Conservation (phyloP, 2,113 vertebrate species). For the Lutjanus erythropterus region DNA sequence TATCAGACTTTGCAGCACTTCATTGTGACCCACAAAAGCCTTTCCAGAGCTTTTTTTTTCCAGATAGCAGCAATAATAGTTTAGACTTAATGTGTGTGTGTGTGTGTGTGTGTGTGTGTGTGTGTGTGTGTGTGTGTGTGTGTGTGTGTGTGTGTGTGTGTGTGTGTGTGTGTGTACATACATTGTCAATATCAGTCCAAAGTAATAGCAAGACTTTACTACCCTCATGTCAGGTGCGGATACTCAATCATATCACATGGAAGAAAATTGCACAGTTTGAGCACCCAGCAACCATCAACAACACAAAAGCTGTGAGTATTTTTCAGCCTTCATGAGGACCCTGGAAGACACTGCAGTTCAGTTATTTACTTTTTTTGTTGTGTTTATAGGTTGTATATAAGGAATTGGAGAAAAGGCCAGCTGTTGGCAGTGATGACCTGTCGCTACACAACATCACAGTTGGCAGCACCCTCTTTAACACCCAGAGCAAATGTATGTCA, state of each 20-base stretch:
- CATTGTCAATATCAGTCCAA: neutral
- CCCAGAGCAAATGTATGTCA: conserved; percentile 92
- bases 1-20: too few species aligned
- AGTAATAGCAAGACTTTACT: neutral
- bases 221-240: conserved; percentile 87
- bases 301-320: conserved; percentile 88
- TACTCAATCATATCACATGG: conserved; percentile 97
- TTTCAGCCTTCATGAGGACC: neutral
- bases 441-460: conserved; percentile 83
- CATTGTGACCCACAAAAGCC: too few species aligned
- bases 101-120: too few species aligned
- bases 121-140: too few species aligned
- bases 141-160: too few species aligned
- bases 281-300: conserved; percentile 86
- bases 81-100: too few species aligned
- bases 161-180: too few species aligned
- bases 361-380: neutral
- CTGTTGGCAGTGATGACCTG: conserved; percentile 81
- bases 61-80: too few species aligned
- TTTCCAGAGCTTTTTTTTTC: too few species aligned
- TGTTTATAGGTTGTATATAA: conserved; percentile 91
- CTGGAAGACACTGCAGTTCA: neutral
- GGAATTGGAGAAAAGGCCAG: conserved; percentile 89
- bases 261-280: conserved; percentile 91
- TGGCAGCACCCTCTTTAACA: conserved; percentile 81